Conservation (phyloP, 2,888 invertebrate genomes). For the Adelphocoris suturalis region DNA sequence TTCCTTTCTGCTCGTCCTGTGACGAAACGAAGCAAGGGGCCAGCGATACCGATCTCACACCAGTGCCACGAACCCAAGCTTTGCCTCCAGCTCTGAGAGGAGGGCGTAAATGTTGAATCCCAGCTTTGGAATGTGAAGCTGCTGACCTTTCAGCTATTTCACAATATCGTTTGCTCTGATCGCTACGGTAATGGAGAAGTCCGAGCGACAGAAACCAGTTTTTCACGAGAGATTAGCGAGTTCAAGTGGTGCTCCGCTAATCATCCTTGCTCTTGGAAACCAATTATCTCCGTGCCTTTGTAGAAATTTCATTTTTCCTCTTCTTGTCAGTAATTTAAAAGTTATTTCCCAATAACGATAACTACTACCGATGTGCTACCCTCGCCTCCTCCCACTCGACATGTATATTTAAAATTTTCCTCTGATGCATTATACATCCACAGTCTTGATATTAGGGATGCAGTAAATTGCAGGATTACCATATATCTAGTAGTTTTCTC, state of each 20-base stretch:
- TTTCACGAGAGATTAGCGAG: slow-evolving; percentile 12
- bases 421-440: too few relatives aligned
- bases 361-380: not conserved
- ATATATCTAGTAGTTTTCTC: too few relatives aligned
- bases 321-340: not conserved
- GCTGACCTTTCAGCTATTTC: slow-evolving; percentile 47
- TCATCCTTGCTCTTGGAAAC: slow-evolving; percentile 23
- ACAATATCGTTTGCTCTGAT: slow-evolving; percentile 37
- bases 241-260: not conserved
- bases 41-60: slow-evolving; percentile 18
- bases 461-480: too few relatives aligned
- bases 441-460: too few relatives aligned
- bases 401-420: too few relatives aligned
- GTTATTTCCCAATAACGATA: not conserved
- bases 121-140: slow-evolving; percentile 26
- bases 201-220: slow-evolving; percentile 37
- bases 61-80: not conserved
- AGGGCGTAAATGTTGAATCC: not conserved
- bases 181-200: slow-evolving; percentile 48
- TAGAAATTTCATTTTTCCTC: not conserved
- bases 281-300: not conserved
- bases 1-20: not conserved
- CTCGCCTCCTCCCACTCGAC: too few relatives aligned
- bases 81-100: not conserved
- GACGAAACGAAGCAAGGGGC: slow-evolving; percentile 6